phyloP scores from a whole-genome alignment of 2,888 invertebrate species.

The Panopea generosa region DNA sequence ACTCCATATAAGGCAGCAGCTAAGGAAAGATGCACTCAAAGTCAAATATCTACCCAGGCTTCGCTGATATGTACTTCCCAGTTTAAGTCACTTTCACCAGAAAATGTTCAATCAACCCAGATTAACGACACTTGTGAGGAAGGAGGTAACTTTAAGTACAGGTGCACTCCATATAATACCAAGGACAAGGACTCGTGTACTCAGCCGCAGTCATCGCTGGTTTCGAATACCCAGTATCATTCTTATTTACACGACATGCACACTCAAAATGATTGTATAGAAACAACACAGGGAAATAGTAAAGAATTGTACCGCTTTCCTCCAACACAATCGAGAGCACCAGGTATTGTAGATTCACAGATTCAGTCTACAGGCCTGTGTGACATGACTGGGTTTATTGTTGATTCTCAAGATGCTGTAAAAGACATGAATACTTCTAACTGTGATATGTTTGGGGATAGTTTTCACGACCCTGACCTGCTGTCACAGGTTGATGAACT shows the following conservation, averaged over 20 bases:
- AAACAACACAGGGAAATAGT: not conserved
- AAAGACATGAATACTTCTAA: slow-evolving; percentile 17
- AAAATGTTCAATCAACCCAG: not conserved
- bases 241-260: slow-evolving; percentile 6
- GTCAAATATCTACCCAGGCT: not conserved
- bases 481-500: slow-evolving; percentile 4
- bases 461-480: slow-evolving; percentile 27
- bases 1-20: slow-evolving; percentile 35
- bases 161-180: slow-evolving; percentile 35
- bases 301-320: not conserved
- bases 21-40: slow-evolving; percentile 10
- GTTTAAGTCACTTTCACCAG: not conserved
- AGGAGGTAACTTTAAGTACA: slow-evolving; percentile 11
- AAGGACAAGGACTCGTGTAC: slow-evolving; percentile 7
- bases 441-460: slow-evolving; percentile 58
- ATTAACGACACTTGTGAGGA: not conserved
- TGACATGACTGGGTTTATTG: slow-evolving; percentile 56
- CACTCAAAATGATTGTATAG: not conserved
- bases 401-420: slow-evolving; percentile 43
- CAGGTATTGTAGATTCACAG: slow-evolving; percentile 15
- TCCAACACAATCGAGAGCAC: not conserved
- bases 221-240: slow-evolving; percentile 38
- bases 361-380: slow-evolving; percentile 26
- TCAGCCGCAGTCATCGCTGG: slow-evolving; percentile 27
- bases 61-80: slow-evolving; percentile 12